Percentiles rank a stretch among this genome's conserved stretches.
Evolutionary conservation across 1,140 invertebrate species (phyloP).

Genomic region (Zaprionus vittiger): DNA sequence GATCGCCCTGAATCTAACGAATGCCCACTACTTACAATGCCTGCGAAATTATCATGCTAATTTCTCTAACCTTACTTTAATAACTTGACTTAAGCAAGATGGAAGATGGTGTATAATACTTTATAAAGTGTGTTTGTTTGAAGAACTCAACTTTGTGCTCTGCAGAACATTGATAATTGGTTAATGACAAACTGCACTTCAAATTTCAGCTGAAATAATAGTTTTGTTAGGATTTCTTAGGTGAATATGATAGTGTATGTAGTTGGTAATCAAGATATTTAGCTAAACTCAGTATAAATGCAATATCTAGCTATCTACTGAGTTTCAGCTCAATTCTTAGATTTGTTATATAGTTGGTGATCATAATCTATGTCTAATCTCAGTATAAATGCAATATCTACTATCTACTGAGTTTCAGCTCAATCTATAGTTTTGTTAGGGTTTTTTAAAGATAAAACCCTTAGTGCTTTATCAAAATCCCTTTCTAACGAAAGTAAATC

Average conservation of each 20-base stretch:
- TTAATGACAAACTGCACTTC: too few species aligned
- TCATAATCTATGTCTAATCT: too few species aligned
- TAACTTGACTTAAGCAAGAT: neutral
- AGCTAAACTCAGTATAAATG: too few species aligned
- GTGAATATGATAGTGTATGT: too few species aligned
- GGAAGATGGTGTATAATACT: neutral
- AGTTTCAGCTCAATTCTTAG: too few species aligned
- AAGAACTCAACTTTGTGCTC: neutral
- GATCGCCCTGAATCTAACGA: constrained; percentile 1
- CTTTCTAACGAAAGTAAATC: neutral
- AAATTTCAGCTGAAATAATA: too few species aligned
- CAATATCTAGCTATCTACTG: too few species aligned
- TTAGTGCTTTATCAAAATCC: neutral
- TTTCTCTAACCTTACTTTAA: neutral
- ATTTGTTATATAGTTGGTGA: too few species aligned
- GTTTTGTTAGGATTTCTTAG: too few species aligned
- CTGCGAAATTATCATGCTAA: neutral
- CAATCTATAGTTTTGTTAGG: neutral
- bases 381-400: too few species aligned
- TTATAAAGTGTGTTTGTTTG: neutral
- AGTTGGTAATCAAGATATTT: too few species aligned
- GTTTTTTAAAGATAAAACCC: neutral
- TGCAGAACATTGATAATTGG: neutral
- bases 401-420: too few species aligned
- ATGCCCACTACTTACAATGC: neutral